A percentile compares a stretch with the other conserved stretches of the same genome.
Conservation (phyloP, 2,113 vertebrate genomes). For the Tragelaphus strepsiceros region DNA sequence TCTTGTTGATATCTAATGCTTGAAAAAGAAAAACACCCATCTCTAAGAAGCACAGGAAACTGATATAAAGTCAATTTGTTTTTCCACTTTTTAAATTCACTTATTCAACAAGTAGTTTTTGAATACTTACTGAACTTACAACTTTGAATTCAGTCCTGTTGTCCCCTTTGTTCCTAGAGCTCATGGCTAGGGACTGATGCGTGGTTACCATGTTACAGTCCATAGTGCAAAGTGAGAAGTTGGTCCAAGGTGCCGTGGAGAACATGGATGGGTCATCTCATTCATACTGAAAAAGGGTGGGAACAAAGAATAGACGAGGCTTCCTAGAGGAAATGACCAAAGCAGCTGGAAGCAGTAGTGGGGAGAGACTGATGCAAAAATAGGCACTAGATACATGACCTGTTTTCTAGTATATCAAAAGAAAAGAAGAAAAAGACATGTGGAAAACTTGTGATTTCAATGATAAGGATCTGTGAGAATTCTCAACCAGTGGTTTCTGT, state of each 20-base stretch:
- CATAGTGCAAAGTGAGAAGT: not conserved
- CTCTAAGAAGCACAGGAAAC: not conserved
- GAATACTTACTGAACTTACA: not conserved
- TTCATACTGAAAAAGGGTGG: not conserved
- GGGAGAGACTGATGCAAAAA: not conserved
- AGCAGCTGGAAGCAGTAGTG: not conserved
- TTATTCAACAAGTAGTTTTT: not conserved
- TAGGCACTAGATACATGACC: not conserved
- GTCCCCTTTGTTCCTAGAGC: not conserved
- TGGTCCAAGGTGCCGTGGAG: not conserved
- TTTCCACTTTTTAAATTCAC: not conserved
- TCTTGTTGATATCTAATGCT: not conserved
- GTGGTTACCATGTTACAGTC: not conserved
- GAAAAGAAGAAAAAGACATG: not conserved
- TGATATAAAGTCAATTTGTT: not conserved
- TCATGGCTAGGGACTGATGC: not conserved
- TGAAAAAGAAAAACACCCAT: not conserved
- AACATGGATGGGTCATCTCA: not conserved
- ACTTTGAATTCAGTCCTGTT: not conserved
- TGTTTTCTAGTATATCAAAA: not conserved
- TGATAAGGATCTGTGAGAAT: not conserved
- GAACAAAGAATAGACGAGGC: not conserved
- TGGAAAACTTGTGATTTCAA: not conserved
- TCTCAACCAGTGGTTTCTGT: not conserved
- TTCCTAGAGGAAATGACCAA: not conserved